A percentile compares a stretch with the other conserved stretches of the same genome.
These are phyloP conservation scores for Archegozetes longisetosus DNA, from an alignment of 1,140 invertebrate species.

Conservation along the genomic window DNA sequence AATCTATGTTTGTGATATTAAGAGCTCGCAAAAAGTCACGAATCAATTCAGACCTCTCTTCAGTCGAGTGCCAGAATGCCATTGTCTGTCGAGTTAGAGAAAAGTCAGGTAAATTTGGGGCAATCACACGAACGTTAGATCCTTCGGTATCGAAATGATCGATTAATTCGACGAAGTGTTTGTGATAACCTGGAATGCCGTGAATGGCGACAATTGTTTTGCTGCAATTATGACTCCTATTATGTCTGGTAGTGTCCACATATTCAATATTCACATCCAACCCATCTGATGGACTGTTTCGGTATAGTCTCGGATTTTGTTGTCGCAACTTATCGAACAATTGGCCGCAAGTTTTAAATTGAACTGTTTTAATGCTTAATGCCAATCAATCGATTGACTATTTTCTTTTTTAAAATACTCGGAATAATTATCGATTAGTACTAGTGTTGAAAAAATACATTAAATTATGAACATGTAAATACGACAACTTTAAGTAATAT, in stretches of 20 bases:
- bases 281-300: not conserved
- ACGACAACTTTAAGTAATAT: too few species aligned
- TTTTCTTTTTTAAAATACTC: not conserved
- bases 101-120: slow-evolving; percentile 5
- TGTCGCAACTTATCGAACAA: not conserved
- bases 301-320: not conserved
- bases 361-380: too few species aligned
- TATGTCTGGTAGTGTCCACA: slow-evolving; percentile 10
- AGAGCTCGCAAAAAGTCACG: not conserved
- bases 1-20: not conserved
- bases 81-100: not conserved
- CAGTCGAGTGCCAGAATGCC: slow-evolving; percentile 2
- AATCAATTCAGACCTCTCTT: not conserved
- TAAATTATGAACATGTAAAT: too few species aligned
- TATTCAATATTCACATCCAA: slow-evolving; percentile 32
- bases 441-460: not conserved
- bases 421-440: not conserved
- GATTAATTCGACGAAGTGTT: not conserved
- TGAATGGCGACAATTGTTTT: slow-evolving; percentile 6
- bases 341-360: not conserved
- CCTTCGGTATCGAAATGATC: not conserved
- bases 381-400: too few species aligned
- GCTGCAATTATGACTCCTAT: slow-evolving; percentile 8
- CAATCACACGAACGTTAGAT: not conserved
- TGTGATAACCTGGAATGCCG: not conserved